phyloP scores from a whole-genome alignment of 2,888 invertebrate genomes.

The Abrostola tripartita region DNA sequence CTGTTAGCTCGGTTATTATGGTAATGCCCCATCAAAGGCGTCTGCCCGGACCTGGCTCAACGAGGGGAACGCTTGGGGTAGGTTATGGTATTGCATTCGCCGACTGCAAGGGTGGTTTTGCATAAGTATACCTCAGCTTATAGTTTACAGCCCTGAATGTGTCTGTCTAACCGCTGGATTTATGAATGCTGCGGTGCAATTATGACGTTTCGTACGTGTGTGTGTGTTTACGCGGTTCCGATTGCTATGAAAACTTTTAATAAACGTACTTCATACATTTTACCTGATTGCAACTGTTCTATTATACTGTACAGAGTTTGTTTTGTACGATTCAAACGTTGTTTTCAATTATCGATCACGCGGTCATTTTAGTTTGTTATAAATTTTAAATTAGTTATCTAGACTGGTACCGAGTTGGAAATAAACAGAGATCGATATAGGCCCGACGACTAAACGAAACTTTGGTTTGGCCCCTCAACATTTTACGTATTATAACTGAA shows the following conservation, averaged over 20 bases:
- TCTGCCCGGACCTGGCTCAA: conserved; percentile 81
- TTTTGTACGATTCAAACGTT: not conserved
- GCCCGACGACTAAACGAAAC: conserved; percentile 59
- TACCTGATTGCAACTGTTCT: conserved; percentile 21
- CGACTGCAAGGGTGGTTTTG: conserved; percentile 83
- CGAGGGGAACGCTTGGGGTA: conserved; percentile 84
- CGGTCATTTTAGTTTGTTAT: conserved; percentile 69
- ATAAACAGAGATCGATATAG: conserved; percentile 81
- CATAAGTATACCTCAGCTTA: conserved; percentile 77
- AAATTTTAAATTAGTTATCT: conserved; percentile 79
- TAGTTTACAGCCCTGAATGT: conserved; percentile 75
- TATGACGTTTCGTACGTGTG: conserved; percentile 71
- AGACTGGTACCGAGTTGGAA: conserved; percentile 70
- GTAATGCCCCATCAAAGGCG: conserved; percentile 81
- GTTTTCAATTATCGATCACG: conserved; percentile 61
- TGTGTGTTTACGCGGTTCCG: conserved; percentile 55
- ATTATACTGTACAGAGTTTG: conserved; percentile 8
- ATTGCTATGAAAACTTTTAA: conserved; percentile 50
- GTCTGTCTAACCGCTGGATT: conserved; percentile 81
- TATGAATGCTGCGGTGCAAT: conserved; percentile 81
- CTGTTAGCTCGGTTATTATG: conserved; percentile 74
- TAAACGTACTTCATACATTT: conserved; percentile 29
- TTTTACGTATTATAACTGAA: conserved; percentile 25
- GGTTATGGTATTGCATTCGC: conserved; percentile 85
- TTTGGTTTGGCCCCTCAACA: conserved; percentile 53